Percentiles rank a stretch among this genome's conserved stretches.
Conservation (phyloP, 2,888 invertebrate species). For the Lasioglossum villosulum region DNA sequence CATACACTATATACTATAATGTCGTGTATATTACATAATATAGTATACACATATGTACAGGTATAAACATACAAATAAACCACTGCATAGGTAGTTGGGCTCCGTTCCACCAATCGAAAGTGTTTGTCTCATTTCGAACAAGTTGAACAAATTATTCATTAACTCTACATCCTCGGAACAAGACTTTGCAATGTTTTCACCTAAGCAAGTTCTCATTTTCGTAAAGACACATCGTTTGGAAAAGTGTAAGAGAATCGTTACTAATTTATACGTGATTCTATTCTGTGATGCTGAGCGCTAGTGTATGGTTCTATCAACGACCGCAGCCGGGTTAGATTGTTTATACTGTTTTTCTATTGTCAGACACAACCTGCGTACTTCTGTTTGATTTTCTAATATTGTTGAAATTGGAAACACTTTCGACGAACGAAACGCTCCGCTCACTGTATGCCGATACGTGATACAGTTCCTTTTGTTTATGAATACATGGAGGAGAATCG, state of each 20-base stretch:
- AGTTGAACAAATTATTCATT: not conserved
- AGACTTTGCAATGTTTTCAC: not conserved
- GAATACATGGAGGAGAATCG: slow-evolving; percentile 40
- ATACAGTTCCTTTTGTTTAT: slow-evolving; percentile 30
- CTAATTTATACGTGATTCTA: not conserved
- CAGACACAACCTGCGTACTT: not conserved
- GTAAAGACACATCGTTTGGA: not conserved
- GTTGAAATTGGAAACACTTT: slow-evolving; percentile 17
- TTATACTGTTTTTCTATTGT: not conserved
- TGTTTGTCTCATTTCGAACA: not conserved
- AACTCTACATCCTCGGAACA: not conserved
- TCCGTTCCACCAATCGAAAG: slow-evolving; percentile 5
- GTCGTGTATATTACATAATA: slow-evolving; percentile 64
- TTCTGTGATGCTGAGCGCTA: not conserved
- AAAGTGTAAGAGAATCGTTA: not conserved
- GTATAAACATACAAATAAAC: slow-evolving; percentile 62
- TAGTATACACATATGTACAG: slow-evolving; percentile 66
- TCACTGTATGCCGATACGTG: slow-evolving; percentile 25
- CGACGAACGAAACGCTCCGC: slow-evolving; percentile 15
- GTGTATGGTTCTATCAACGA: not conserved
- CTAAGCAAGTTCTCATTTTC: no score
- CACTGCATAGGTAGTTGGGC: slow-evolving; percentile 37
- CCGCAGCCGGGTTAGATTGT: not conserved
- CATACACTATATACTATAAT: slow-evolving; percentile 64
- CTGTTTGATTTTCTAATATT: not conserved